Evolutionary conservation across 2,113 vertebrate species (phyloP).

Genomic region (Semnornis frantzii): DNA sequence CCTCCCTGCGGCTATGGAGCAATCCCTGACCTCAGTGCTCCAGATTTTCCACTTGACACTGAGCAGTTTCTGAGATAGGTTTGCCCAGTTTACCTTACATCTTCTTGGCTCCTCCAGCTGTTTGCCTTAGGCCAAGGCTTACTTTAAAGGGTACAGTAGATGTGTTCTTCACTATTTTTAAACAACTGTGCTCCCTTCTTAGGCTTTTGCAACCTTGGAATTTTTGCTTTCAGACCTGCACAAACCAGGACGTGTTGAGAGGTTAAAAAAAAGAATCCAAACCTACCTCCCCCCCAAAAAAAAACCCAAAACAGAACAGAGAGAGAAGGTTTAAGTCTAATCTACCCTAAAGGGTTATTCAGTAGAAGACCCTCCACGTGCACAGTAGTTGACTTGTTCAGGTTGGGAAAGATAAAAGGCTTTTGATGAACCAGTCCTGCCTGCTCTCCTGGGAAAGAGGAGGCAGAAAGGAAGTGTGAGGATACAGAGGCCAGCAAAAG

Average conservation of each 20-base stretch:
- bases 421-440: background rate
- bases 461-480: background rate
- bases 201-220: background rate
- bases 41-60: background rate
- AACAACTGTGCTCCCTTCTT: background rate
- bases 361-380: background rate
- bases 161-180: background rate
- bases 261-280: background rate
- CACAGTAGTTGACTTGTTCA: conserved; percentile 31
- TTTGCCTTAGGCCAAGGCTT: background rate
- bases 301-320: background rate
- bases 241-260: conserved; percentile 1
- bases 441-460: background rate
- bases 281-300: no score
- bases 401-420: background rate
- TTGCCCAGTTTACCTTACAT: no score
- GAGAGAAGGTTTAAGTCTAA: conserved; percentile 19
- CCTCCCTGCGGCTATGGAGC: background rate
- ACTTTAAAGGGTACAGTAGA: background rate
- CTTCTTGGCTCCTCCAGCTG: background rate
- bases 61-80: background rate
- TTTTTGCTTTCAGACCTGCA: background rate
- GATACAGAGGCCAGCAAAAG: background rate
- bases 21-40: background rate
- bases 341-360: background rate